These are phyloP conservation scores for Spialia ferax DNA, from an alignment of 2,888 invertebrate genomes.

Conservation along the genomic window DNA sequence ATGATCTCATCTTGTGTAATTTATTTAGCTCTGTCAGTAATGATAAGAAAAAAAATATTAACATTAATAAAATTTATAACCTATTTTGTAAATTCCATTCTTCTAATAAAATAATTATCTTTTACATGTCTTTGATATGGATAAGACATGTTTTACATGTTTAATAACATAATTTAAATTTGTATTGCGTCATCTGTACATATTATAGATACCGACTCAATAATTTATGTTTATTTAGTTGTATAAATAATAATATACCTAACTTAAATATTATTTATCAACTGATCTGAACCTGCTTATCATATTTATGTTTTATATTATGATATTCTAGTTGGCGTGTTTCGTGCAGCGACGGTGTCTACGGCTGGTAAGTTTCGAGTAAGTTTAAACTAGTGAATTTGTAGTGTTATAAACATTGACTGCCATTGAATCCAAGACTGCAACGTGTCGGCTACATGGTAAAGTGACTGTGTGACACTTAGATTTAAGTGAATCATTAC, in stretches of 20 bases:
- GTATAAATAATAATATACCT: no score
- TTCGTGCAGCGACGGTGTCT: conserved; percentile 43
- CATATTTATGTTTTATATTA: neutral
- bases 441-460: conserved; percentile 40
- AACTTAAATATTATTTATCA: no score
- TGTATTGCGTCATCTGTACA: neutral
- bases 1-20: neutral
- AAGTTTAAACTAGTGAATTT: conserved; percentile 72
- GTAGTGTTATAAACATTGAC: conserved; percentile 62
- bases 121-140: conserved; percentile 6
- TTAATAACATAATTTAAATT: neutral
- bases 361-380: conserved; percentile 73
- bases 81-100: neutral
- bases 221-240: neutral
- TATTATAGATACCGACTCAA: no score
- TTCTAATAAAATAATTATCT: neutral
- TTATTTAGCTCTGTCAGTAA: neutral
- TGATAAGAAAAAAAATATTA: neutral
- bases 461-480: conserved; percentile 46
- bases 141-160: conserved; percentile 2
- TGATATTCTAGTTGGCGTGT: conserved; percentile 69
- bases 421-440: conserved; percentile 49
- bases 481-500: conserved; percentile 42
- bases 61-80: neutral
- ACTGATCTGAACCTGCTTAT: neutral